Base-by-base conservation (phyloP, 2,888 invertebrate species). In the Scaptomyza parva region DNA sequence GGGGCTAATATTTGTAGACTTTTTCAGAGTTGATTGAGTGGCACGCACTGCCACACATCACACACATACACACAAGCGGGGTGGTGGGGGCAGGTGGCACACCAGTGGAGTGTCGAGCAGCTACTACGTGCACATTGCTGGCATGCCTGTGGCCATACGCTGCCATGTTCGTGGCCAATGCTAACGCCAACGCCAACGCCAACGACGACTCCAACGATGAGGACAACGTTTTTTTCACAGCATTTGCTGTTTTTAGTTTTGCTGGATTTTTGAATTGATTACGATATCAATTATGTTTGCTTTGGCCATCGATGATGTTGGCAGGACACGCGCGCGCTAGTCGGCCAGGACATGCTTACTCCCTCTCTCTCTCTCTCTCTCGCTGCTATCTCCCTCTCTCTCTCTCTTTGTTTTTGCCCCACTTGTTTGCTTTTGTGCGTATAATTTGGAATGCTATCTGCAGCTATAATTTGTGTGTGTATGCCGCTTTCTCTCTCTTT, bases 251-350 rank as follows among this genome's bases (percentile, higher is more conserved):
- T 88, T 82, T 88, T 81, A 88, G 89, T 84, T 88, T 72, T 76
- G 74, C 80, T 64, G 87, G 82, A 88, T 88, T 88, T 88, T 89
- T 88, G 88, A 88, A 88, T 88, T 88, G 88, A 88, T 88, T 88
- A 86, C 88, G 88, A 86, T 88, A 89, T 89, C 88, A 89, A 88
- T 89, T 88, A 88, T 89, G 88, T 88, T 88, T 88, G 88, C 85
- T 86, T 88, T 65, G 75, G 84, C 72, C 86, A 83, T 72, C 67
- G 80, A 75, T 62, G 69, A 51, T 62, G 77, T 76, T 72, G 64
- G 62, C 57, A 53, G 47, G 64, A 61, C 40, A 40, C 52, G 41
- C 44, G 24, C 40, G 30, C 67, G 12, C 37, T 37, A 24, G 41
- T 7, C 48, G 8, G 44, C 6, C 45, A 40, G 57, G 47, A 35